Conservation (phyloP, 1,140 invertebrate genomes). For the Phocides pigmalion region DNA sequence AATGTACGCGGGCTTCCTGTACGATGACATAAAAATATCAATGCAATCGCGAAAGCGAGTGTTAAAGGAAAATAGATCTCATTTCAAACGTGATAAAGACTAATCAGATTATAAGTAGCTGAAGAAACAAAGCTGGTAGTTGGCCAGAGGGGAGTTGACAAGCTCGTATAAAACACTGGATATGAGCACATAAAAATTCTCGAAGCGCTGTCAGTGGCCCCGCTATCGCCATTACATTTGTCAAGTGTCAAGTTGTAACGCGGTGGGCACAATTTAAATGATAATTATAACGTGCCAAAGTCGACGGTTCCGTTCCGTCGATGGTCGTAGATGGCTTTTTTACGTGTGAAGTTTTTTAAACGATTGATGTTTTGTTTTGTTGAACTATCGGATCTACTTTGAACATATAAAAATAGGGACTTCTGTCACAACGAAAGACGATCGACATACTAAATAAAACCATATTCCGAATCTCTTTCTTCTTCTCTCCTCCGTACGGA, state of each 20-base stretch:
- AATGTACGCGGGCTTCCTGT: slow-evolving; percentile 46
- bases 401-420: too few species aligned
- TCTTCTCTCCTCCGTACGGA: too few species aligned
- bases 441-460: too few species aligned
- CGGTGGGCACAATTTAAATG: slow-evolving; percentile 78
- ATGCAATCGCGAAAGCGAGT: slow-evolving; percentile 20
- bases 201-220: slow-evolving; percentile 71
- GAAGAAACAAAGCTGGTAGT: slow-evolving; percentile 42
- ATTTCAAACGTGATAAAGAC: too few species aligned
- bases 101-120: background rate
- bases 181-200: slow-evolving; percentile 82
- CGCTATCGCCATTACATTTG: slow-evolving; percentile 80
- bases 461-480: too few species aligned
- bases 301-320: slow-evolving; percentile 40
- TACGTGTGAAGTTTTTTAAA: slow-evolving; percentile 39
- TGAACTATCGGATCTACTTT: too few species aligned
- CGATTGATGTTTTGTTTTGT: background rate
- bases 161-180: slow-evolving; percentile 76
- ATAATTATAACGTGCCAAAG: slow-evolving; percentile 73
- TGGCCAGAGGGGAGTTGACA: slow-evolving; percentile 70
- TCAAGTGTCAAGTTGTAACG: slow-evolving; percentile 77
- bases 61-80: slow-evolving; percentile 31
- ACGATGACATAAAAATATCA: slow-evolving; percentile 54
- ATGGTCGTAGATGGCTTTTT: slow-evolving; percentile 44
- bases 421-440: too few species aligned